Evolutionary conservation across 2,113 vertebrate species (phyloP).

Genomic region (Ctenodactylus gundi): DNA sequence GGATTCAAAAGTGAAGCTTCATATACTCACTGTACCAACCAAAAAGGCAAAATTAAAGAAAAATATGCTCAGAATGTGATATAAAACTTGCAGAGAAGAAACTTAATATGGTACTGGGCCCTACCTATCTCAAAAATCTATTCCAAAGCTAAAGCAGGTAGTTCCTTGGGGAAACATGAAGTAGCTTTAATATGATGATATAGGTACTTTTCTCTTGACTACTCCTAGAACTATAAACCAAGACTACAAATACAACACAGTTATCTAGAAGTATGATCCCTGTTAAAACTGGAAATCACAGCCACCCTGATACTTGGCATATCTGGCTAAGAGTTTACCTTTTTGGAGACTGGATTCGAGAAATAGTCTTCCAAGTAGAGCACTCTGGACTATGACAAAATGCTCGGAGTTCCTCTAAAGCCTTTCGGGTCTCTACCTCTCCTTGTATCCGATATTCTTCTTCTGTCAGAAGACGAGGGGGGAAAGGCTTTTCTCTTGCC

Average conservation of each 20-base stretch:
- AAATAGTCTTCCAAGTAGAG: constrained; percentile 91
- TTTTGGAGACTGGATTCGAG: constrained; percentile 94
- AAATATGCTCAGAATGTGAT: not conserved
- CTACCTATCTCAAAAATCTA: not conserved
- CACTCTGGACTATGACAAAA: constrained; percentile 93
- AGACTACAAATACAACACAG: not conserved
- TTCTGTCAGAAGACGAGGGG: constrained; percentile 91
- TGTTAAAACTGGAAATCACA: constrained; percentile 32
- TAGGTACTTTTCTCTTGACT: not conserved
- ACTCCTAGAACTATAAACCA: constrained; percentile 18
- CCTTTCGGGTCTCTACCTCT: constrained; percentile 90
- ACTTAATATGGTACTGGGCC: not conserved
- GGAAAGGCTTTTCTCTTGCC: constrained; percentile 78
- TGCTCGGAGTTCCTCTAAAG: constrained; percentile 90
- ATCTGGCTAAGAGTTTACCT: constrained; percentile 84
- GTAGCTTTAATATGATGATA: not conserved
- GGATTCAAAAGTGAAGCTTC: constrained; percentile 46
- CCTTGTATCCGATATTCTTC: constrained; percentile 93
- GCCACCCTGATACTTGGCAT: not conserved
- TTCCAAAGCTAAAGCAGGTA: not conserved
- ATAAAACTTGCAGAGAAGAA: constrained; percentile 12
- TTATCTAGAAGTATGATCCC: constrained; percentile 12
- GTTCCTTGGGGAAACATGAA: constrained; percentile 16
- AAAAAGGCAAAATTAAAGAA: not conserved
- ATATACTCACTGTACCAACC: constrained; percentile 13